Percentiles rank a stretch among this genome's conserved stretches.
Conservation (phyloP, 2,113 vertebrate genomes). For the Rallus limicola region DNA sequence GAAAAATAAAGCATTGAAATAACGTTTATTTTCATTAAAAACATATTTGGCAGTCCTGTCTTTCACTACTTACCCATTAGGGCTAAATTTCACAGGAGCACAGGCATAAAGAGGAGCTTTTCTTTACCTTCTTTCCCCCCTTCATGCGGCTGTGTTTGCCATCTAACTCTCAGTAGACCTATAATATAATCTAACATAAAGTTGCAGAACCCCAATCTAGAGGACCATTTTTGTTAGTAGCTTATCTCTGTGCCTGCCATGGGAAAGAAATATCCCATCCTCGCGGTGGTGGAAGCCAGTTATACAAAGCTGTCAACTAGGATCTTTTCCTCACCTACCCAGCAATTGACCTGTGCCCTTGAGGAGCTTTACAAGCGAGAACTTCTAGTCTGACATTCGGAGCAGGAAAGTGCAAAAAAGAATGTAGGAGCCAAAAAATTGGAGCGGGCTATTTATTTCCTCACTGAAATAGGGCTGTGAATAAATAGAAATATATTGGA, state of each 20-base stretch:
- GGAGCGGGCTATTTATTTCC: not conserved
- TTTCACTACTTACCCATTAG: not conserved
- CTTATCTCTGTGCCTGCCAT: not conserved
- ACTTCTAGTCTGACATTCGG: not conserved
- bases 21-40: not conserved
- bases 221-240: not conserved
- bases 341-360: not conserved
- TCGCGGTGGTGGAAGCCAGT: not conserved
- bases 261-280: not conserved
- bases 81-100: not conserved
- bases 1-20: not conserved
- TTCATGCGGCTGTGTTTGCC: not conserved
- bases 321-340: not conserved
- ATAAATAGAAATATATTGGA: not conserved
- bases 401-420: not conserved
- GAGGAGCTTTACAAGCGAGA: conserved; percentile 13
- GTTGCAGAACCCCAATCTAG: not conserved
- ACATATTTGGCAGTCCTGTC: not conserved
- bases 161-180: not conserved
- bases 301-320: not conserved
- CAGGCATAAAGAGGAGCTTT: not conserved
- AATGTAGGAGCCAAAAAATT: not conserved
- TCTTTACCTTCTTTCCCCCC: not conserved
- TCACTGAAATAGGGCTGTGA: not conserved
- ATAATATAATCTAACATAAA: not conserved